phyloP scores from a whole-genome alignment of 2,797 vertebrate genomes.

The Trichosurus vulpecula region DNA sequence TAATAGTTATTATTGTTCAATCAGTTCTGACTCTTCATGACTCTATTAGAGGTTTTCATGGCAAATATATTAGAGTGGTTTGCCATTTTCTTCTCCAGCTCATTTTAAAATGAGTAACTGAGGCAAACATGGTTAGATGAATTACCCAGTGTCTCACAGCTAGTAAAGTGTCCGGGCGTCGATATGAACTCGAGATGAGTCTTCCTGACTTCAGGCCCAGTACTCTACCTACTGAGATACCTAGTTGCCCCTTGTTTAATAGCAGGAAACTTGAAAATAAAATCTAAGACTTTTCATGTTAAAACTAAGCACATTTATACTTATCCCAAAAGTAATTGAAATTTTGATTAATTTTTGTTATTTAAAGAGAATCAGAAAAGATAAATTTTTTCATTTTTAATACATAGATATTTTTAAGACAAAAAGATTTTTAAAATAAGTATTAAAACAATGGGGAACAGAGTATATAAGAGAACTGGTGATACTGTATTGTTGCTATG shows the following conservation, averaged over 20 bases:
- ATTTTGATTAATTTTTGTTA: slow-evolving; percentile 17
- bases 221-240: not conserved
- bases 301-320: not conserved
- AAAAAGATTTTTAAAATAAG: not conserved
- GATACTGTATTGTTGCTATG: not conserved
- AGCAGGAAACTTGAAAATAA: not conserved
- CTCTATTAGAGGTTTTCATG: not conserved
- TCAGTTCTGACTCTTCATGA: not conserved
- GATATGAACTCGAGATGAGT: not conserved
- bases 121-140: not conserved
- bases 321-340: not conserved
- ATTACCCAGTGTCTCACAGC: not conserved
- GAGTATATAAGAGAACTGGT: not conserved
- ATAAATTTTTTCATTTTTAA: not conserved
- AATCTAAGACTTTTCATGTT: not conserved
- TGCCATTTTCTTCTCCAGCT: not conserved
- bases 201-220: not conserved
- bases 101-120: not conserved
- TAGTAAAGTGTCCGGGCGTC: not conserved
- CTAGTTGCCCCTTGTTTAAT: not conserved
- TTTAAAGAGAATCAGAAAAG: not conserved
- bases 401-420: not conserved
- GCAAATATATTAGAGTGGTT: not conserved
- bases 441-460: not conserved
- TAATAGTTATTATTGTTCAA: not conserved